These are phyloP conservation scores for Callorhinus ursinus DNA, from an alignment of 2,113 vertebrate genomes.

Conservation along the genomic window DNA sequence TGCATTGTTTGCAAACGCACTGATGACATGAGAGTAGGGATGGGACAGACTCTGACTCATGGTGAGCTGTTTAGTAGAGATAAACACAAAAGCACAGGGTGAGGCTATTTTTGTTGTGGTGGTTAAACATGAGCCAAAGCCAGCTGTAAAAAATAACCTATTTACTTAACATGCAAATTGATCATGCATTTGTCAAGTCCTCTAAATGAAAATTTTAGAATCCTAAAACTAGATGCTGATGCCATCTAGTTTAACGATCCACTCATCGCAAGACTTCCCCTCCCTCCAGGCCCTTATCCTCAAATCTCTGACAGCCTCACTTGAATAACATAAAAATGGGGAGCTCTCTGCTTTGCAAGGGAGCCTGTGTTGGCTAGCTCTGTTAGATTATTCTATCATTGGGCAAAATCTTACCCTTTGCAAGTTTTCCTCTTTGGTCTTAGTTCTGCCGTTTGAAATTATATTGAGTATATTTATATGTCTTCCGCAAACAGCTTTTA, in stretches of 20 bases:
- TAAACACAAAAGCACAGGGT: neutral
- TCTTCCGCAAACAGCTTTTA: neutral
- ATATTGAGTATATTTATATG: neutral
- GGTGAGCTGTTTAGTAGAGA: neutral
- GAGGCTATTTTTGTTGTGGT: neutral
- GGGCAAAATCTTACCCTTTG: neutral
- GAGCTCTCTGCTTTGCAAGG: neutral
- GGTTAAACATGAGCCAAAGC: neutral
- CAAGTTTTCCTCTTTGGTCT: neutral
- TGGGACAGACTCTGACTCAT: neutral
- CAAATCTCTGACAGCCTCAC: neutral
- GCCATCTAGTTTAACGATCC: neutral
- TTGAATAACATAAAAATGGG: neutral
- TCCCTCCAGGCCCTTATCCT: neutral
- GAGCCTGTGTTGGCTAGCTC: neutral
- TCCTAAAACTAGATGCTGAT: neutral
- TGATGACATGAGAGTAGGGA: neutral
- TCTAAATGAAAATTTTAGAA: slow-evolving; percentile 17
- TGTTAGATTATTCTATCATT: rapidly evolving
- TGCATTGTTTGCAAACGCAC: neutral
- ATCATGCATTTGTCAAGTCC: neutral
- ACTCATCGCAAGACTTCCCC: neutral
- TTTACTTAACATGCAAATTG: neutral
- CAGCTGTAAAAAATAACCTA: neutral
- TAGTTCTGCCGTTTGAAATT: neutral